Evolutionary conservation across 53 echinoderm and acorn worm species (phyloP), one percentile per base, ranked within the genome.

Genomic region (Zoroaster sp.): DNA sequence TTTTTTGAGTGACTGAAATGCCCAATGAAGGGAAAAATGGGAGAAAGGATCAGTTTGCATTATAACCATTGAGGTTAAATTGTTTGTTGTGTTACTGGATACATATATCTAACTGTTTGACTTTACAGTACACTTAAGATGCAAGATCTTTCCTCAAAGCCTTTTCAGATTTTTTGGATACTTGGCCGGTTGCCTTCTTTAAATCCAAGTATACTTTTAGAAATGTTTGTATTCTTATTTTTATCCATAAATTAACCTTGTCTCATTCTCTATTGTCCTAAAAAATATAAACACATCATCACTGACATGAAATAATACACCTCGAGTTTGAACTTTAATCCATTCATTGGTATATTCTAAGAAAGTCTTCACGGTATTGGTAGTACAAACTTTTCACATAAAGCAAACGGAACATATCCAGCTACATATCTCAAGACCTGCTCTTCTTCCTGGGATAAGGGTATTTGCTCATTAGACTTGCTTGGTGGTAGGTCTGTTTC

Each of bases 141-240:
- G 17, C 7, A 32, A 76, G 47, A 13, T 18, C 46, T 32, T 81
- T 81, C 1, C 82, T 3, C 31, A 81, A 41, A 40, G 82, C 82
- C 28, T 81, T 81, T 65, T 81, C 65, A 35, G 53, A 6, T 31
- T 81, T 81, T 23, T 67, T 81, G 5, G 82, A 81, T 9, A 40
- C 15, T 28, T 81, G 41, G 25, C 52, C 28, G 2, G 7, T 31
- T 25, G 79, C 52, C 18, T 78, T 78, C 45, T 78, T 78, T 52
- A 78, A 78, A 35, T 78, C 33, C 31, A 81, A 41, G 35, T 81
- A 81, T 1, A 81, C 82, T 13, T 81, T 81, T 0, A 81, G 3
- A 66, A 81, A 81, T 65, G 82, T 66, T 3, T 81, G 37, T 4
- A 81, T 81, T 41, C 82, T 35, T 10, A 81, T 81, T 32, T 78